phyloP scores from a whole-genome alignment of 2,888 invertebrate species.

The Colostygia pectinataria region DNA sequence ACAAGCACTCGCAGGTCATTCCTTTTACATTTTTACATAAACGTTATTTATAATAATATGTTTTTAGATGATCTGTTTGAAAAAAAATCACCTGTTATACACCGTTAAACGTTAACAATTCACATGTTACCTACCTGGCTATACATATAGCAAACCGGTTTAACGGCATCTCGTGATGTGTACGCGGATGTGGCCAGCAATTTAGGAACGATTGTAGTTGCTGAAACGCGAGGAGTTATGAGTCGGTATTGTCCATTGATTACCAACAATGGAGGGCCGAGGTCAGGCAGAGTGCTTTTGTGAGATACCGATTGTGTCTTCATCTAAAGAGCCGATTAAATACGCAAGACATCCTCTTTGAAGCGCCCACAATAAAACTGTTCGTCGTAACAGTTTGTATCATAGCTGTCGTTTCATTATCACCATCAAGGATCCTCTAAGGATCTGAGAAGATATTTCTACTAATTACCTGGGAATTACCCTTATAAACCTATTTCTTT shows the following conservation, averaged over 20 bases:
- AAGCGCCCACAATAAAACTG: conserved; percentile 5
- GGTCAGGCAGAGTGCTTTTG: conserved; percentile 55
- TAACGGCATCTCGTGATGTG: conserved; percentile 51
- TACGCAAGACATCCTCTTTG: conserved; percentile 24
- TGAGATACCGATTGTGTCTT: conserved; percentile 61
- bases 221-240: conserved; percentile 38
- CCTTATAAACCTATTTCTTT: too few relatives aligned
- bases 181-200: conserved; percentile 52
- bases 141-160: conserved; percentile 55
- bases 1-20: conserved; percentile 26
- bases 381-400: conserved; percentile 1
- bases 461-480: too few relatives aligned
- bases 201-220: conserved; percentile 52
- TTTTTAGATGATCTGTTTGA: conserved; percentile 17
- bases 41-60: conserved; percentile 6
- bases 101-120: conserved; percentile 56
- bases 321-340: conserved; percentile 27
- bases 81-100: conserved; percentile 24
- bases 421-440: too few relatives aligned
- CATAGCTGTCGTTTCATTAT: background rate
- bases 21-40: conserved; percentile 1
- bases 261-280: conserved; percentile 58
- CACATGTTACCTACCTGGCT: conserved; percentile 37
- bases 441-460: too few relatives aligned
- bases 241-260: conserved; percentile 52